Percentiles rank a stretch among this genome's conserved stretches.
Conservation (phyloP, 2,113 vertebrate species). For the Ceuthmochares aereus region DNA sequence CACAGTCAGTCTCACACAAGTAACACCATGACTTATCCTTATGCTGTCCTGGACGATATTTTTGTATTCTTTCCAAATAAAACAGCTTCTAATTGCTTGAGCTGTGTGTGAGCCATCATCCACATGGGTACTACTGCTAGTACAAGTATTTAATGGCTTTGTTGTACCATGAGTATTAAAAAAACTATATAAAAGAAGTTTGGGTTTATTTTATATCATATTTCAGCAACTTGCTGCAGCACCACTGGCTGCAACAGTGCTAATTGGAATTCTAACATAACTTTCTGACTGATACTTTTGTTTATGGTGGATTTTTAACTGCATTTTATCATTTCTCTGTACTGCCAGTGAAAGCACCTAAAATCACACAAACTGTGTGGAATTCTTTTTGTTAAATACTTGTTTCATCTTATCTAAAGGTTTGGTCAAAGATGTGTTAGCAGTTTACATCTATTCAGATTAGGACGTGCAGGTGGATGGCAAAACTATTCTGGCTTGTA, state of each 20-base stretch:
- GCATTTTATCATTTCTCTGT: too few relatives aligned
- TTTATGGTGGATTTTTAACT: background rate
- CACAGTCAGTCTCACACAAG: background rate
- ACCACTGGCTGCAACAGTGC: background rate
- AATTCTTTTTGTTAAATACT: background rate
- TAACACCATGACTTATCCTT: constrained; percentile 25
- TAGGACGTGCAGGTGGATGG: background rate
- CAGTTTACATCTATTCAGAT: background rate
- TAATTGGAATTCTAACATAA: background rate
- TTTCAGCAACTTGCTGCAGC: constrained; percentile 13
- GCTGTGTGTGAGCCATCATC: constrained; percentile 35
- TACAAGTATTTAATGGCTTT: constrained; percentile 47
- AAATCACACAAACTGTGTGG: background rate
- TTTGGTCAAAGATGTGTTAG: background rate
- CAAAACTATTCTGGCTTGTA: background rate
- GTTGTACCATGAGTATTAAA: constrained; percentile 39
- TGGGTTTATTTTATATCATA: background rate
- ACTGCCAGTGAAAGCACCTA: background rate
- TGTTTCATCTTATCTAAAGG: background rate
- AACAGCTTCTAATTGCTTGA: constrained; percentile 69
- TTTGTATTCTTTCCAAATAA: constrained; percentile 39
- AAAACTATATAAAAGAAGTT: constrained; percentile 12
- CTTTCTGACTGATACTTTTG: background rate
- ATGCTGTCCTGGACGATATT: constrained; percentile 50
- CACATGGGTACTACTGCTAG: constrained; percentile 6